These are phyloP conservation scores for Sinella curviseta DNA, from an alignment of 1,140 invertebrate species.

Conservation along the genomic window DNA sequence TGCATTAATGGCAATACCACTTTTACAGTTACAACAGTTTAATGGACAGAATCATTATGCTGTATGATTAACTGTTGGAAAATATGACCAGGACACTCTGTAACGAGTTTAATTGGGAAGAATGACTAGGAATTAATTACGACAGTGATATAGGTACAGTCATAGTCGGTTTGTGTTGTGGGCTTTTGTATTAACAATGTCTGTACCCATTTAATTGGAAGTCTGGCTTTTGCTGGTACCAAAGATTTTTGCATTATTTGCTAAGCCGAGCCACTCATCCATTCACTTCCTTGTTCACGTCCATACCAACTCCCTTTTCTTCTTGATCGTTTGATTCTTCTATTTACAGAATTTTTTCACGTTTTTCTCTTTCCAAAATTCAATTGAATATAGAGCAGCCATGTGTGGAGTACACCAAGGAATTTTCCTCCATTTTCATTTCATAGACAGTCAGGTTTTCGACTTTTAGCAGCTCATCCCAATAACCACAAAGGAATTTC, in stretches of 20 bases:
- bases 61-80: not conserved
- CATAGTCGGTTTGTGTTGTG: not conserved
- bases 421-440: conserved; percentile 11
- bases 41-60: not conserved
- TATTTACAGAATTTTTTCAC: not conserved
- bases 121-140: not conserved
- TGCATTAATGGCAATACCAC: not conserved
- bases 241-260: not conserved
- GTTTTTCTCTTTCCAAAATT: conserved; percentile 10
- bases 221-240: not conserved
- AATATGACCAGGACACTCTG: not conserved
- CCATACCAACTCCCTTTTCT: not conserved
- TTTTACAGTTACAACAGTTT: not conserved
- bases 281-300: not conserved
- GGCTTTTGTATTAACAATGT: not conserved
- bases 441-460: too few species aligned
- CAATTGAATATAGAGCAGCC: conserved; percentile 19
- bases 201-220: too few species aligned
- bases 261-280: not conserved
- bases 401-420: conserved; percentile 10
- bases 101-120: not conserved
- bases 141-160: too few species aligned
- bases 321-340: not conserved
- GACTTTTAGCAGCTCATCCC: not conserved
- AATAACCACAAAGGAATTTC: conserved; percentile 26